Evolutionary conservation across 2,888 invertebrate genomes (phyloP), one percentile per base, ranked within the genome.

Genomic region (Thecocarcelia acutangulata): DNA sequence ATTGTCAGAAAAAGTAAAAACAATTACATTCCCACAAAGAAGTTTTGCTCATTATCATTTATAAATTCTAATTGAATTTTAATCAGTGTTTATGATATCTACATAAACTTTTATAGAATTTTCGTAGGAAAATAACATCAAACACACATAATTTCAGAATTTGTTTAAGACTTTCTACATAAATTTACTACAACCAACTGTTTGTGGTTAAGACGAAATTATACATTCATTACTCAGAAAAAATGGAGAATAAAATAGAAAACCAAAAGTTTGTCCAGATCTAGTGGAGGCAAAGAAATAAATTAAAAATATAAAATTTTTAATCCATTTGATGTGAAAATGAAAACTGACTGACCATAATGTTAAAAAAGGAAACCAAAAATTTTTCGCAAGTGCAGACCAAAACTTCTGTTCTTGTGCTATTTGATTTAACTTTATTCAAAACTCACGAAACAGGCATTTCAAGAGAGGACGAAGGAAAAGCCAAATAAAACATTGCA

Each of bases 101-200:
- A 17, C 4, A 59, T n/a, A 50, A 24, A 58, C n/a, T 37, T 46
- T 46, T 42, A 1, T 0, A 28, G 6, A 3, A 13, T 40, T 40
- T 58, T 15, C 13, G 11, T 37, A 40, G 19, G 15, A 58, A 12
- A 42, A 58, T 8, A 42, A 21, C 12, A 37, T 6, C 12, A 44
- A 4, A 40, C 13, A 40, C 40, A 50, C 5, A 11, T 13, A 8
- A 6, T 24, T 3, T 15, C 12, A 21, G 6, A 21, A 0, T 40
- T 13, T 59, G 50, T 68, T 74, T 17, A 15, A 61, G 72, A 78
- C 64, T 78, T 78, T 11, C 33, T 19, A 78, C 72, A 78, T 72
- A 82, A 78, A 82, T 82, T 79, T 78, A 74, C 74, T 66, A 70
- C 82, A 82, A 75, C 74, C 82, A 82, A 75, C 69, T 59, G 74